These are phyloP conservation scores for Pungitius pungitius DNA, from an alignment of 2,113 vertebrate genomes.

Conservation along the genomic window DNA sequence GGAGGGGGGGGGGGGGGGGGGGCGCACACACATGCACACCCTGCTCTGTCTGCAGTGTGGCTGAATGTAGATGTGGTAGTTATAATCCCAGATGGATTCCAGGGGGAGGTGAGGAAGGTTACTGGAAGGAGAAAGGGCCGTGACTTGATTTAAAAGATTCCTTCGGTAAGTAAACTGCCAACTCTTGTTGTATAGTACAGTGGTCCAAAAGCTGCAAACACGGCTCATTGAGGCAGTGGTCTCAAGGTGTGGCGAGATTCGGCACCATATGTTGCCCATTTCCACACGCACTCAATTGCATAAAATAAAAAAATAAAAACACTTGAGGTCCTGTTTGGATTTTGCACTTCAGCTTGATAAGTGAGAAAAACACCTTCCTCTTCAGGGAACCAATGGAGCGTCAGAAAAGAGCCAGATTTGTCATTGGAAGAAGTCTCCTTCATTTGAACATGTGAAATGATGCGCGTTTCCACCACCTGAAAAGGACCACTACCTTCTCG, in stretches of 20 bases:
- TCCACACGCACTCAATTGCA: constrained; percentile 10
- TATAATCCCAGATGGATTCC: constrained; percentile 60
- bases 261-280: constrained; percentile 10
- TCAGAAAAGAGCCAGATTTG: background rate
- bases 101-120: constrained; percentile 41
- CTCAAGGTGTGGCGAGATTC: background rate
- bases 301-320: constrained; percentile 18
- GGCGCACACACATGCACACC: constrained; percentile 1
- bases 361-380: background rate
- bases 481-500: background rate
- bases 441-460: background rate
- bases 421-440: background rate
- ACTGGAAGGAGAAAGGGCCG: constrained; percentile 52
- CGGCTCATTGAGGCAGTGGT: constrained; percentile 19
- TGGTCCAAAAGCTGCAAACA: constrained; percentile 27
- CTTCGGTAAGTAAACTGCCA: constrained; percentile 5
- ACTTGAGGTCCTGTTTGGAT: background rate
- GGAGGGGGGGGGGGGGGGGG: too few relatives aligned
- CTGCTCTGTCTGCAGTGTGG: constrained; percentile 21
- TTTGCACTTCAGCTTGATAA: background rate
- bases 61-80: constrained; percentile 50
- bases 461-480: background rate
- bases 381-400: background rate
- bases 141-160: constrained; percentile 60
- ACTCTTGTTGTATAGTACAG: constrained; percentile 26